Percentiles rank a stretch among this genome's conserved stretches.
These are phyloP conservation scores for Callyntrura sp. DNA, from an alignment of 2,888 invertebrate species.

Conservation along the genomic window DNA sequence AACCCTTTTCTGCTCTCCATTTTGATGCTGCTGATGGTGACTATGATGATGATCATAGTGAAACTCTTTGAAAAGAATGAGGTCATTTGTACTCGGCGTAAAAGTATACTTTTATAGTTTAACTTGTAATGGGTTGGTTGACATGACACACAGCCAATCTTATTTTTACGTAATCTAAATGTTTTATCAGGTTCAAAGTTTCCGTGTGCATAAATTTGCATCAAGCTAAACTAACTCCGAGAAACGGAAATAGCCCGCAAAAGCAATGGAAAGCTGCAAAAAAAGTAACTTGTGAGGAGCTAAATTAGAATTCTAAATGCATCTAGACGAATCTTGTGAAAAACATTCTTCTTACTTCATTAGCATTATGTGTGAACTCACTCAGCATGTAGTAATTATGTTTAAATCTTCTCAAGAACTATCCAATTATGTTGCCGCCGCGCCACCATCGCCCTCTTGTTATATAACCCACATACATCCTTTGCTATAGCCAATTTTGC, in stretches of 20 bases:
- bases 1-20: constrained; percentile 2
- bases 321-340: constrained; percentile 54
- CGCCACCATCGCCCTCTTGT: neutral
- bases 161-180: constrained; percentile 66
- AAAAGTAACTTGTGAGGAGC: constrained; percentile 29
- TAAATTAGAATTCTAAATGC: constrained; percentile 72
- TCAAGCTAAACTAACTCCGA: constrained; percentile 11
- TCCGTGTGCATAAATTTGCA: constrained; percentile 72
- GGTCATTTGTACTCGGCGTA: constrained; percentile 63
- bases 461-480: constrained; percentile 3
- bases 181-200: constrained; percentile 66
- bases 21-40: neutral
- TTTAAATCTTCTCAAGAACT: constrained; percentile 68
- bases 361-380: constrained; percentile 75
- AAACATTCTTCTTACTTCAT: constrained; percentile 74
- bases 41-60: neutral
- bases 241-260: neutral
- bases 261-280: neutral
- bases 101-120: constrained; percentile 61
- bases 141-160: constrained; percentile 55
- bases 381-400: constrained; percentile 72
- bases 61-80: constrained; percentile 39
- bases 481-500: neutral
- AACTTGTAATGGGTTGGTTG: constrained; percentile 32
- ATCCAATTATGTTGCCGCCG: constrained; percentile 63